Percentiles rank a stretch among this genome's conserved stretches.
Evolutionary conservation across 2,113 vertebrate genomes (phyloP).

Genomic region (Nibea albiflora): DNA sequence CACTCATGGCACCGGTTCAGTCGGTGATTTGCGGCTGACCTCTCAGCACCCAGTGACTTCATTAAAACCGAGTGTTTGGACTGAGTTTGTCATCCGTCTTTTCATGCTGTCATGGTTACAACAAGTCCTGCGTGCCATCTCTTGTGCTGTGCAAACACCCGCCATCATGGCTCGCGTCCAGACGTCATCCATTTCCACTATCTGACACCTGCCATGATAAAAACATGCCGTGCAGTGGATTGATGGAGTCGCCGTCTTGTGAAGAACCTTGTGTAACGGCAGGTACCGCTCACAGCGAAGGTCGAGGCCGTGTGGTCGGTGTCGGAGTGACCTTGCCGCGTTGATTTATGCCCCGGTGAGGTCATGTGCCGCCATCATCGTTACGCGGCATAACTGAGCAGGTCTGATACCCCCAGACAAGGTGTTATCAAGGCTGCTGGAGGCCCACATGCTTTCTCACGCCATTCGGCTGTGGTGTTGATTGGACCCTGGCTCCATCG

Average conservation of each 20-base stretch:
- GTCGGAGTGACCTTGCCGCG: constrained; percentile 51
- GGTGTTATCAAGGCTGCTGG: constrained; percentile 64
- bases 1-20: constrained; percentile 47
- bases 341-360: constrained; percentile 66
- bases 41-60: constrained; percentile 70
- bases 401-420: constrained; percentile 50
- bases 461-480: constrained; percentile 63
- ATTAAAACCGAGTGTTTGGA: constrained; percentile 66
- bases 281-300: constrained; percentile 39
- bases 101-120: constrained; percentile 71
- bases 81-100: constrained; percentile 58
- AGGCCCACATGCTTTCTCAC: constrained; percentile 74
- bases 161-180: constrained; percentile 30
- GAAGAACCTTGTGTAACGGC: constrained; percentile 20
- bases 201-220: constrained; percentile 60
- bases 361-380: constrained; percentile 42
- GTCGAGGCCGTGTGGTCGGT: constrained; percentile 39
- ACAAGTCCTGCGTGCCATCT: constrained; percentile 34
- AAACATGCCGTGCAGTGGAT: neutral
- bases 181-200: constrained; percentile 53
- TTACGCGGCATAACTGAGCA: constrained; percentile 9
- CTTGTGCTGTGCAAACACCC: constrained; percentile 10
- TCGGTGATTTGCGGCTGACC: constrained; percentile 72
- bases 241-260: constrained; percentile 39
- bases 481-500: constrained; percentile 67